Base-by-base conservation (phyloP, 2,888 invertebrate genomes). In the Orgyia antiqua region DNA sequence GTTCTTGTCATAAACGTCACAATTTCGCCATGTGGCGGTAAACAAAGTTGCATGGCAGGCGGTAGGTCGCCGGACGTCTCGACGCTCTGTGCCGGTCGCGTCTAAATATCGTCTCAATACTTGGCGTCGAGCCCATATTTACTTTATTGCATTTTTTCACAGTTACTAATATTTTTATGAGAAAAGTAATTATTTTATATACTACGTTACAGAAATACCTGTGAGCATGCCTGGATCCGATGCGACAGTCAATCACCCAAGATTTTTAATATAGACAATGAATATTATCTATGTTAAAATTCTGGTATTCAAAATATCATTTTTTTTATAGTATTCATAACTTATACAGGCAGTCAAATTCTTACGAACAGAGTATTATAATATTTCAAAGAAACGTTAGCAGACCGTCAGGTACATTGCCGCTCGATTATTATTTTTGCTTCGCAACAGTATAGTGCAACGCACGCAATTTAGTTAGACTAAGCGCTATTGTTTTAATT, bases 71-170 rank as follows among this genome's bases (percentile, higher is more conserved):
- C 60, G 64, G 58, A 29, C 36, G 33, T 37, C 32, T 40, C 60
- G 64, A 58, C 64, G 65, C 51, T 44, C 54, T 62, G 51, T 59
- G 46, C 55, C 46, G 47, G 51, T 54, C 45, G 64, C 68, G 71
- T 74, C 61, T 69, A 75, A 79, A 80, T 70, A 68, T 59, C 59
- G 68, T 58, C 61, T 62, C 62, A 62, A 48, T 66, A 64, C 45
- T 76, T 82, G 83, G 83, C 80, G 47, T 31, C 27, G 43, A 49
- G 77, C 82, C 82, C 74, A 45, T 57, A 42, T 61, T 59, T 62
- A 67, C 64, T 65, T 70, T 65, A 64, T 59, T 67, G 63, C 69
- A 66, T 74, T 73, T 73, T 68, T 68, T 60, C 57, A 52, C 53
- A 47, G 56, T 47, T 48, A 55, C 47, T 51, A 58, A 64, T 60